Evolutionary conservation across 2,888 invertebrate genomes (phyloP).

Genomic region (Ophion ventricosus): DNA sequence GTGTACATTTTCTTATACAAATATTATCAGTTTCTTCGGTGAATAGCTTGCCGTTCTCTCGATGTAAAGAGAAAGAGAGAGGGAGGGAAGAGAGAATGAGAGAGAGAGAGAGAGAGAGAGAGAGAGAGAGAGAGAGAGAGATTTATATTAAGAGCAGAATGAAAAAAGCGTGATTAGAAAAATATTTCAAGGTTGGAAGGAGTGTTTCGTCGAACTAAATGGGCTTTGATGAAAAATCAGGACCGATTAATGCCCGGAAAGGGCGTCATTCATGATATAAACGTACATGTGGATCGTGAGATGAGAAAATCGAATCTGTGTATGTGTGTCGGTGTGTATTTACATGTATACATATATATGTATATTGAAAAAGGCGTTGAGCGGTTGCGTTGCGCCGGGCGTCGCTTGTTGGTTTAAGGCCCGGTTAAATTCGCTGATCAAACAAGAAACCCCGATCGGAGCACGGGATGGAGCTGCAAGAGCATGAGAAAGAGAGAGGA

Average conservation of each 20-base stretch:
- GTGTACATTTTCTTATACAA: conserved; percentile 4
- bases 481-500: conserved; percentile 31
- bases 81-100: neutral
- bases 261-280: conserved; percentile 7
- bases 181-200: neutral
- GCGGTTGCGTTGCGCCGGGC: conserved; percentile 59
- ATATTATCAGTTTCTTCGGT: neutral
- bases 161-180: conserved; percentile 6
- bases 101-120: no score
- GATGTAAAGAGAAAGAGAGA: neutral
- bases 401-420: conserved; percentile 67
- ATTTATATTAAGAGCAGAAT: neutral
- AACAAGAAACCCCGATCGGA: conserved; percentile 66
- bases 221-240: conserved; percentile 32
- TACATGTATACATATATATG: conserved; percentile 15
- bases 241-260: conserved; percentile 34
- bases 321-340: neutral
- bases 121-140: no score
- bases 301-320: conserved; percentile 39
- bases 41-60: neutral
- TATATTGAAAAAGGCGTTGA: conserved; percentile 52
- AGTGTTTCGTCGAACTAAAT: neutral
- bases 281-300: conserved; percentile 36
- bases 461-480: conserved; percentile 30
- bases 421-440: conserved; percentile 69